Base-by-base conservation (phyloP, 2,888 invertebrate species). In the Ganaspis brasiliensis region DNA sequence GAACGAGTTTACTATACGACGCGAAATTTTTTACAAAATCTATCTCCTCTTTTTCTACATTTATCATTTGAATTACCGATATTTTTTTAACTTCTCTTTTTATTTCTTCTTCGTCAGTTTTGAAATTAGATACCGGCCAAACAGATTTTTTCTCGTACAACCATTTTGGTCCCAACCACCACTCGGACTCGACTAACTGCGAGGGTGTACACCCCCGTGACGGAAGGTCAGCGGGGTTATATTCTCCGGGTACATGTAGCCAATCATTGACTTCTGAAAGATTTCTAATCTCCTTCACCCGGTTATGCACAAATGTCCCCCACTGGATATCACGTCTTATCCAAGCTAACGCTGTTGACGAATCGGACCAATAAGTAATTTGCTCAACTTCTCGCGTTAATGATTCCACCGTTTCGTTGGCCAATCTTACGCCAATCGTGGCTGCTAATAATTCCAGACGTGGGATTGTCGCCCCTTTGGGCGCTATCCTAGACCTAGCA, bases 91-190 rank as follows among this genome's bases (percentile, higher is more conserved):
- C 74, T 55, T 81, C 83, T 3, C 76, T 59, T 19, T 72, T 79
- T n/a, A 78, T 74, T 5, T 83, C 83, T 35, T 26, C 19, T 56
- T 79, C 74, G 21, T 74, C 49, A n/a, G 45, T 40, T 14, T 26
- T 24, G 9, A n/a, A 21, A 1, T 57, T 56, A 10, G 35, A 37
- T n/a, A 26, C 26, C 9, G 87, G 86, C 86, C 87, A 87, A 16
- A 76, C 14, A 26, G 81, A 73, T 31, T 75, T 52, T 9, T 74
- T 10, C 45, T 67, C 37, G 67, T 72, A 76, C 19, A 89, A 75
- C 88, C 88, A 89, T 2, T 70, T n/a, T 10, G 87, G 88, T 10
- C 88, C 87, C 79, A 84, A n/a, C 89, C 87, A 89, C 89, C 89
- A 89, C 81, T 73, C 67, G 5, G 85, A 83, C 40, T 87, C 77